phyloP scores from a whole-genome alignment of 1,140 invertebrate genomes.

The Drosophila setifemur region DNA sequence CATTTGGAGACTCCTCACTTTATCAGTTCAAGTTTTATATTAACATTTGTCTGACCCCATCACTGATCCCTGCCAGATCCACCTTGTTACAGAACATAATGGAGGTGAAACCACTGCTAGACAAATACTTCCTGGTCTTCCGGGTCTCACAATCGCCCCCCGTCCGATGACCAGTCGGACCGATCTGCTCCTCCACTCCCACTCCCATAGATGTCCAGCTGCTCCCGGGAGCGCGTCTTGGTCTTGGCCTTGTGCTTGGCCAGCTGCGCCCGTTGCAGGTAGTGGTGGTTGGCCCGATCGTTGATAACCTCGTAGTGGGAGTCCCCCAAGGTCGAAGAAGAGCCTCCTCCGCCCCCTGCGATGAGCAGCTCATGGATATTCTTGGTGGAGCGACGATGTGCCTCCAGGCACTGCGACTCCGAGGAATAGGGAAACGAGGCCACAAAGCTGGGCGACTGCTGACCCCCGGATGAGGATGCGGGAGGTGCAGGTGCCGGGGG shows the following conservation, averaged over 20 bases:
- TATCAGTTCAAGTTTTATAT: too few relatives aligned
- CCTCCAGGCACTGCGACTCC: constrained; percentile 79
- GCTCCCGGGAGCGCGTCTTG: constrained; percentile 59
- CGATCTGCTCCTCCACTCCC: constrained; percentile 40
- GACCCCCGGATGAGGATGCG: too few relatives aligned
- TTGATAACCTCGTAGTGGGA: constrained; percentile 67
- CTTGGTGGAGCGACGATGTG: constrained; percentile 79
- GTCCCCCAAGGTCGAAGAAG: constrained; percentile 1
- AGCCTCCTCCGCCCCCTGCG: constrained; percentile 48
- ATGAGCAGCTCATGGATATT: constrained; percentile 82
- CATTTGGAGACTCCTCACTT: too few relatives aligned
- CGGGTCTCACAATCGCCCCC: constrained; percentile 68
- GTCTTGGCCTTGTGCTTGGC: constrained; percentile 60
- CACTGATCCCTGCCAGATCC: constrained; percentile 11
- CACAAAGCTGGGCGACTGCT: constrained; percentile 66
- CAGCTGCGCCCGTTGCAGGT: constrained; percentile 49
- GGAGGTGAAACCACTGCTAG: constrained; percentile 52
- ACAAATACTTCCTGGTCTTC: constrained; percentile 54
- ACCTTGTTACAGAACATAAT: constrained; percentile 7
- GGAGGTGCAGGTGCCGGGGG: too few relatives aligned
- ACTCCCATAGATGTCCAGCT: constrained; percentile 59
- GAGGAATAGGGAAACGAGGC: constrained; percentile 78
- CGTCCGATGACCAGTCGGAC: constrained; percentile 64
- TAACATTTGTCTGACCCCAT: too few relatives aligned
- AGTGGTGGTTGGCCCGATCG: constrained; percentile 45